Base-by-base conservation (phyloP, 2,113 vertebrate genomes). In the Rhea americana region DNA sequence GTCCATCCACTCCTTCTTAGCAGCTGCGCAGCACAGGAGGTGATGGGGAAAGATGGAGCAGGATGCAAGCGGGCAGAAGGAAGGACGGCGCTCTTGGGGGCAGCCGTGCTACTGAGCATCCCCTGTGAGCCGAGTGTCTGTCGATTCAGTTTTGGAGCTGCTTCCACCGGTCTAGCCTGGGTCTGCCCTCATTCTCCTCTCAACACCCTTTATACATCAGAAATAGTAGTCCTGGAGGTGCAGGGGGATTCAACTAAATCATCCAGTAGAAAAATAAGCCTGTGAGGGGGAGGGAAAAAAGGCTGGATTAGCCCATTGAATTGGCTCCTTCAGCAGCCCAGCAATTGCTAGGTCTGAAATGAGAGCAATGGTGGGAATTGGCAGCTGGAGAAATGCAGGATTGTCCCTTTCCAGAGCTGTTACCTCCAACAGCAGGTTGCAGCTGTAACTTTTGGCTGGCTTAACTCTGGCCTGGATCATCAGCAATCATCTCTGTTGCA, bases 391-490 rank as follows among this genome's bases (percentile, higher is more conserved):
- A 59, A 82, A 75, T 75, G 76, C 37, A 82, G 51, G 17, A 39
- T 24, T 71, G 48, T 19, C 1, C 4, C 37, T 30, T 87, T 67
- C 47, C 0, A 75, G n/a, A 39, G 16, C 51, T 63, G 47, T 62
- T 76, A 68, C n/a, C 39, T 94, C 55, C 26, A 55, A 24, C n/a
- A n/a, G n/a, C 20, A 17, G 4, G 11, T 10, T 43, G 68, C 21
- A 56, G 80, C n/a, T 18, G 37, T 10, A 3, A 0, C 0, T 0
- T 74, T 62, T 0, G 1, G 17, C 59, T 8, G 15, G 71, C 71
- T 75, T 50, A 55, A 0, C 35, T 39, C 58, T 28, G 50, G 47
- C 32, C 55, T 37, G 43, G 20, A 26, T 30, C 32, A 14, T 26
- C 4, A 2, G 20, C 72, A 32, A 5, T 7, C 21, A 30, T 14